These are phyloP conservation scores for Atta colombica DNA, from an alignment of 1,140 invertebrate species.

Conservation along the genomic window DNA sequence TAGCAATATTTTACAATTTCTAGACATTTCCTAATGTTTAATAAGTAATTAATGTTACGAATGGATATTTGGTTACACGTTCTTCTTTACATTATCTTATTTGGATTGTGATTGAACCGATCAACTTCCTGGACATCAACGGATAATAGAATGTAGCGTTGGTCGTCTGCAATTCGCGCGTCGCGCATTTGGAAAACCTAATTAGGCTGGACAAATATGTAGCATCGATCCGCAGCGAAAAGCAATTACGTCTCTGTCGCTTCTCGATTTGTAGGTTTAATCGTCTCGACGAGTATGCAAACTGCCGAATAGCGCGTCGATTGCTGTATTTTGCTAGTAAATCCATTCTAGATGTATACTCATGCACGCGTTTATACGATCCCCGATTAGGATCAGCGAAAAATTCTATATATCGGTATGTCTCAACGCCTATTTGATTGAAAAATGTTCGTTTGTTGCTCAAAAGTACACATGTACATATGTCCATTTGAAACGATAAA, in stretches of 20 bases:
- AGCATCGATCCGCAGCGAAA: constrained; percentile 70
- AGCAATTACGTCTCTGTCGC: constrained; percentile 72
- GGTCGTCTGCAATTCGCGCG: constrained; percentile 47
- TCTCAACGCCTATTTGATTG: neutral
- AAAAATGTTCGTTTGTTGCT: neutral
- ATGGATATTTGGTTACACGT: neutral
- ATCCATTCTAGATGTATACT: constrained; percentile 46
- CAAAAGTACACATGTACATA: neutral
- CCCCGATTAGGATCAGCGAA: constrained; percentile 14
- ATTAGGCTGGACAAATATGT: constrained; percentile 70
- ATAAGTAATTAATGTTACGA: neutral
- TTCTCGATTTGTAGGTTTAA: constrained; percentile 64
- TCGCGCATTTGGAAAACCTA: constrained; percentile 69
- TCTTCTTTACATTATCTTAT: neutral
- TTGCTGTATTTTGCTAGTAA: constrained; percentile 62
- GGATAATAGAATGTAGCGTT: constrained; percentile 58
- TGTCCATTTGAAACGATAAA: neutral
- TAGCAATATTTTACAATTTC: neutral
- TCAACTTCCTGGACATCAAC: constrained; percentile 42
- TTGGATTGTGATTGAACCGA: constrained; percentile 25
- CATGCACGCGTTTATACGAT: constrained; percentile 4
- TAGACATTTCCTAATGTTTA: neutral
- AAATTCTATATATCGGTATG: constrained; percentile 28
- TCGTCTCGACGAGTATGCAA: constrained; percentile 67
- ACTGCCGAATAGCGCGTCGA: constrained; percentile 64